Evolutionary conservation across 2,797 vertebrate genomes (phyloP).

Genomic region (Sparus aurata): DNA sequence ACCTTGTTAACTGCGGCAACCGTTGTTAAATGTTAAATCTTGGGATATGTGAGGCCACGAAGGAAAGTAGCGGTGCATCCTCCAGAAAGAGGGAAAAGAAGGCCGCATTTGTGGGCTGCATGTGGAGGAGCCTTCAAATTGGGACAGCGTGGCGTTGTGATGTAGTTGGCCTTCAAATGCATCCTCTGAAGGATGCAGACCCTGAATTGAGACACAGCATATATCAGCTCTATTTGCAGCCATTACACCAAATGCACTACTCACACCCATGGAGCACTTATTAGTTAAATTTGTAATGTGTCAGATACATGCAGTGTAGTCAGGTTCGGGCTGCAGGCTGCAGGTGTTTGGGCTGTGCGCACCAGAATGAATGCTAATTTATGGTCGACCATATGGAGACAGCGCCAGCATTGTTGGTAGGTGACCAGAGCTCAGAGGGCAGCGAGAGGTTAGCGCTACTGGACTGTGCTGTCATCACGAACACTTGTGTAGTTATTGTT

Average conservation of each 20-base stretch:
- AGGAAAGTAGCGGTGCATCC: too few species aligned
- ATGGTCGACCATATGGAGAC: conserved; percentile 74
- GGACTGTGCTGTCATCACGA: conserved; percentile 73
- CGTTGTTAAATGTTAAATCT: too few species aligned
- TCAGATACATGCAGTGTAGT: conserved; percentile 28
- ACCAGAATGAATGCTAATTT: conserved; percentile 71
- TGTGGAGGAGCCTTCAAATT: too few species aligned
- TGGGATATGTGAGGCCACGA: too few species aligned
- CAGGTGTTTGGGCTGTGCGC: conserved; percentile 32
- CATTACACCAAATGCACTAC: not conserved
- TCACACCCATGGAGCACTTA: not conserved
- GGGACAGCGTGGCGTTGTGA: too few species aligned
- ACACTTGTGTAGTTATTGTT: conserved; percentile 81
- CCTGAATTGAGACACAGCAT: too few species aligned
- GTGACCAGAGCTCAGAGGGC: conserved; percentile 77
- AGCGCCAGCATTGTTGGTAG: conserved; percentile 67
- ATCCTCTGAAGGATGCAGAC: too few species aligned
- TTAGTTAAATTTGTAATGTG: conserved; percentile 20
- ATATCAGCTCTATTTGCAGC: too few species aligned
- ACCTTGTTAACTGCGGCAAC: too few species aligned
- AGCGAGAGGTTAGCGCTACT: conserved; percentile 76
- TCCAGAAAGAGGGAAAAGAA: too few species aligned
- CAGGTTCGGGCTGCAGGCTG: conserved; percentile 48
- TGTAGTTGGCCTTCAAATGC: too few species aligned
- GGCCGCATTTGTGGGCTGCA: too few species aligned